Conservation (phyloP, 2,113 vertebrate genomes). For the Euleptes europaea region DNA sequence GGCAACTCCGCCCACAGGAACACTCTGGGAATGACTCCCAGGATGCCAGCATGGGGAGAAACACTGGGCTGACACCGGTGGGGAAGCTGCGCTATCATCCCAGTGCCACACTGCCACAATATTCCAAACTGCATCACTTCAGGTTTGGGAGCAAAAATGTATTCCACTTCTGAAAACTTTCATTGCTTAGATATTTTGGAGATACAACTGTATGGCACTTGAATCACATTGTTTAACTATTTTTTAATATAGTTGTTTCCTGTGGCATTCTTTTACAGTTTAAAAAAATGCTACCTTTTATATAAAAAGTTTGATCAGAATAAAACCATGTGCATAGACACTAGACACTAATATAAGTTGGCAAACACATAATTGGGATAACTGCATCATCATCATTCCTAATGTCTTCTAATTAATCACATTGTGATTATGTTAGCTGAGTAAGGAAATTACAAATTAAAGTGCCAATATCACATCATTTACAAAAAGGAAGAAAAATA, state of each 20-base stretch:
- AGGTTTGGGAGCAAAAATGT: too few species aligned
- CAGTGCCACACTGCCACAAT: too few species aligned
- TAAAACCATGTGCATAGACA: slow-evolving; percentile 42
- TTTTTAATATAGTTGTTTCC: neutral
- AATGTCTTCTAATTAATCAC: slow-evolving; percentile 67
- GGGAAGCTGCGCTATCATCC: too few species aligned
- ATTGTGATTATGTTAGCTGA: slow-evolving; percentile 56
- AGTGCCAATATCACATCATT: slow-evolving; percentile 59
- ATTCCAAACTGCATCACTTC: too few species aligned
- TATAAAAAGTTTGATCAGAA: slow-evolving; percentile 47
- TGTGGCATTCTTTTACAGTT: slow-evolving; percentile 10
- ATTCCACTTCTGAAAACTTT: neutral
- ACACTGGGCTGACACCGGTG: too few species aligned
- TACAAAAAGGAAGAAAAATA: slow-evolving; percentile 44
- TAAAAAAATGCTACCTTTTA: slow-evolving; percentile 31
- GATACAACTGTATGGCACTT: neutral
- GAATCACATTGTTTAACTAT: slow-evolving; percentile 12
- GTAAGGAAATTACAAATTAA: slow-evolving; percentile 65
- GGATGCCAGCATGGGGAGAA: too few species aligned
- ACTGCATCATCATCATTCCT: slow-evolving; percentile 56
- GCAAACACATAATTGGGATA: slow-evolving; percentile 62
- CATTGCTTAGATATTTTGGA: neutral
- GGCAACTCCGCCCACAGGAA: too few species aligned
- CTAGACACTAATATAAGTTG: slow-evolving; percentile 46
- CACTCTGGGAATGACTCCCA: too few species aligned